phyloP scores from a whole-genome alignment of 2,888 invertebrate species.

The Drosophila atripex region DNA sequence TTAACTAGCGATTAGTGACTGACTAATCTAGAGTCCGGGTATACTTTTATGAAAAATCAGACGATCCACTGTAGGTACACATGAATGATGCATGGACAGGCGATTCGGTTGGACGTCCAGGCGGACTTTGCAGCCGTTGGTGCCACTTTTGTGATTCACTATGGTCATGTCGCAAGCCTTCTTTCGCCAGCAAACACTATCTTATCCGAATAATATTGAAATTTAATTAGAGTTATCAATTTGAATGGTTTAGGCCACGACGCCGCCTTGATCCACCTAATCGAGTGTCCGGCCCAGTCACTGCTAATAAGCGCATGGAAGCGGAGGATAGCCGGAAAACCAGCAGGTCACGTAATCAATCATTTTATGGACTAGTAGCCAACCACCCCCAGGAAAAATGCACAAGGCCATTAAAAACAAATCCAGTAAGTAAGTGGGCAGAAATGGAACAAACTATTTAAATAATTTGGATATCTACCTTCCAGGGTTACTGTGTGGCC shows the following conservation, averaged over 20 bases:
- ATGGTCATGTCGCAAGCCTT: slow-evolving; percentile 21
- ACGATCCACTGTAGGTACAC: slow-evolving; percentile 20
- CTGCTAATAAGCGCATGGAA: slow-evolving; percentile 49
- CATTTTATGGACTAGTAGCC: slow-evolving; percentile 33
- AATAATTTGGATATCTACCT: not conserved
- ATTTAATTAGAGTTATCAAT: slow-evolving; percentile 66
- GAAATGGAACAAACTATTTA: slow-evolving; percentile 20
- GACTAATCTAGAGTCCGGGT: not conserved
- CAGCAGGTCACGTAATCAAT: slow-evolving; percentile 40
- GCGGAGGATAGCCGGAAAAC: slow-evolving; percentile 52
- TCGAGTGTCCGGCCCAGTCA: slow-evolving; percentile 51
- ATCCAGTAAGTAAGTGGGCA: slow-evolving; percentile 65
- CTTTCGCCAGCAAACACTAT: slow-evolving; percentile 32
- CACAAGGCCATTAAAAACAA: slow-evolving; percentile 77
- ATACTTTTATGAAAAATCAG: not conserved
- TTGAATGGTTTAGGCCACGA: slow-evolving; percentile 36
- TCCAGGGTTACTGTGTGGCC: slow-evolving; percentile 84
- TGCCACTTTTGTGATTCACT: slow-evolving; percentile 32
- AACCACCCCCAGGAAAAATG: slow-evolving; percentile 39
- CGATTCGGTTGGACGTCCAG: slow-evolving; percentile 8
- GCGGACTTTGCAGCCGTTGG: slow-evolving; percentile 30
- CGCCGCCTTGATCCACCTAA: slow-evolving; percentile 23
- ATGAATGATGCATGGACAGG: slow-evolving; percentile 32
- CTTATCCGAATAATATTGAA: slow-evolving; percentile 57
- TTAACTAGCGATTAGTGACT: slow-evolving; percentile 22